Conservation (phyloP, 2,797 vertebrate species). For the Anomalospiza imberbis region DNA sequence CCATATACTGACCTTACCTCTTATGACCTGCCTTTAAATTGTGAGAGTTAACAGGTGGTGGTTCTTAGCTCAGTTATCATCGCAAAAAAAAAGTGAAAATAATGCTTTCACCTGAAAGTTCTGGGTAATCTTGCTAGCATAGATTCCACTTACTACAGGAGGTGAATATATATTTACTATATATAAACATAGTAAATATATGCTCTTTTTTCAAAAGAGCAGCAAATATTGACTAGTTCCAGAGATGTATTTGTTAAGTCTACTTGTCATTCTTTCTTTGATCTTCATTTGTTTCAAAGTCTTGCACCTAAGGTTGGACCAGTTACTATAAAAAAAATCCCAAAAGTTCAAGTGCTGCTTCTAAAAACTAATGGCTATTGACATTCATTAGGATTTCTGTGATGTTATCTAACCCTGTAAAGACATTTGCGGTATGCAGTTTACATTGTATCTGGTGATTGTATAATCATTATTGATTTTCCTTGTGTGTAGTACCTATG, state of each 20-base stretch:
- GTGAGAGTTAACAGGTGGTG: not conserved
- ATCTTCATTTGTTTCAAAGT: constrained; percentile 67
- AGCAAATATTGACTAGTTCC: constrained; percentile 30
- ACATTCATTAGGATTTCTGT: constrained; percentile 72
- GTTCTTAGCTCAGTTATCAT: not conserved
- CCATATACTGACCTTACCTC: not conserved
- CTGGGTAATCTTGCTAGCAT: not conserved
- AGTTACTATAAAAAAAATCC: constrained; percentile 34
- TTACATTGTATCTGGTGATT: constrained; percentile 78
- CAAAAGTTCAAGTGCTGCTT: constrained; percentile 77
- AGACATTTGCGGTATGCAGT: constrained; percentile 73
- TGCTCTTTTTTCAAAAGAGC: constrained; percentile 40
- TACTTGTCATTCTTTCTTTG: constrained; percentile 71
- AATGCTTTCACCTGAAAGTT: not conserved
- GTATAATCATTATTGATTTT: constrained; percentile 83
- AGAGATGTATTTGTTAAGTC: constrained; percentile 38
- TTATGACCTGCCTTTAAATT: not conserved
- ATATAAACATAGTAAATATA: no score
- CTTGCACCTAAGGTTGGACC: not conserved
- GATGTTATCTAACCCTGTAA: constrained; percentile 78
- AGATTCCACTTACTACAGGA: constrained; percentile 10
- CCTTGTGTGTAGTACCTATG: constrained; percentile 73
- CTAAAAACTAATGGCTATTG: constrained; percentile 79
- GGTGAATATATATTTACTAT: constrained; percentile 37
- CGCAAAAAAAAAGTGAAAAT: not conserved